Evolutionary conservation across 2,113 vertebrate genomes (phyloP).

Genomic region (Zosterops pallidus): DNA sequence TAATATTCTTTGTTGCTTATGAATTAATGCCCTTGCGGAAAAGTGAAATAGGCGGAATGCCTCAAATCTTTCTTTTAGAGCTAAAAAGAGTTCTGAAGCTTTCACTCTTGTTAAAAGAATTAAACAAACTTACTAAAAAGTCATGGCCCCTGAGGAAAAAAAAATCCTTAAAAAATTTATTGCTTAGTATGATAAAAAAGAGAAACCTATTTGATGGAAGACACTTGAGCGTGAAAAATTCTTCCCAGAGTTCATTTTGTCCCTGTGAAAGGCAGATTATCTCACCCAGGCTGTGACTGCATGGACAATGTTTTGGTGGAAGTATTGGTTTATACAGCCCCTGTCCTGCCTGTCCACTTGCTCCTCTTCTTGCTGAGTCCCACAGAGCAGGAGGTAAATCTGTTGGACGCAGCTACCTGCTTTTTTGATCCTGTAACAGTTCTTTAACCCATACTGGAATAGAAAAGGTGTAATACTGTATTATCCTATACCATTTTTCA

Average conservation of each 20-base stretch:
- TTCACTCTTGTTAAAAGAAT: neutral
- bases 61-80: constrained; percentile 4
- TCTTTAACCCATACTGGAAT: neutral
- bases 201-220: neutral
- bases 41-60: neutral
- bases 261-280: neutral
- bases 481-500: neutral
- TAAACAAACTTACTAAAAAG: neutral
- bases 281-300: neutral
- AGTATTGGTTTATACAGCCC: neutral
- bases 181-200: neutral
- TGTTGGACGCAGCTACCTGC: neutral
- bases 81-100: neutral
- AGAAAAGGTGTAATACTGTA: neutral
- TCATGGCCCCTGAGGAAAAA: neutral
- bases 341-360: neutral
- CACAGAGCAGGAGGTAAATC: neutral
- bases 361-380: neutral
- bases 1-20: constrained; percentile 12
- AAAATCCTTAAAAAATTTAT: neutral
- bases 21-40: constrained; percentile 18
- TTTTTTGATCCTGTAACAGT: neutral
- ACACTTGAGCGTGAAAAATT: neutral
- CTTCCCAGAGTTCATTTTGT: neutral
- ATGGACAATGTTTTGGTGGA: neutral